Percentiles rank a stretch among this genome's conserved stretches.
phyloP scores from a whole-genome alignment of 2,113 vertebrate genomes.

The Maccullochella peelii region DNA sequence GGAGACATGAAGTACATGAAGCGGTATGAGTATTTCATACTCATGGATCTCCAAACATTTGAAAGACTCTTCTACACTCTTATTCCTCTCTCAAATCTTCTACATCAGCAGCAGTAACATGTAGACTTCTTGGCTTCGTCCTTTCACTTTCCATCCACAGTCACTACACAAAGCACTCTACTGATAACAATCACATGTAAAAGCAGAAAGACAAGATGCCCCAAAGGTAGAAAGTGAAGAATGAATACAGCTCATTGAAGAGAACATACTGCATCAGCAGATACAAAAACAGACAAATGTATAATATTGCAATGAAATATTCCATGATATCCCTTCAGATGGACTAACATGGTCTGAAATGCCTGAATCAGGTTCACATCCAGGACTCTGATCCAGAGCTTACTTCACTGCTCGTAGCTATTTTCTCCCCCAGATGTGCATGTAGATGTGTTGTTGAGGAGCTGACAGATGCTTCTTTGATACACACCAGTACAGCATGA shows the following conservation, averaged over 20 bases:
- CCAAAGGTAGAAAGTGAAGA: too few relatives aligned
- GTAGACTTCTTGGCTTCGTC: background rate
- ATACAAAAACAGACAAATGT: background rate
- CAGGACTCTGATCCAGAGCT: background rate
- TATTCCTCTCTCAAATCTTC: too few relatives aligned
- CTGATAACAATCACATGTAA: too few relatives aligned
- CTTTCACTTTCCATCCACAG: background rate
- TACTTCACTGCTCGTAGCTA: background rate
- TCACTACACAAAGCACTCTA: background rate
- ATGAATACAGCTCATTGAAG: background rate
- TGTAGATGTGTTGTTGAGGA: background rate
- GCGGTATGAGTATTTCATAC: background rate
- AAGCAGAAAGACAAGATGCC: too few relatives aligned
- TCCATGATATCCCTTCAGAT: background rate
- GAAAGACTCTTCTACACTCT: too few relatives aligned
- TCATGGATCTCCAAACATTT: background rate
- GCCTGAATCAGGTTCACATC: background rate
- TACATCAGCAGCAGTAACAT: too few relatives aligned
- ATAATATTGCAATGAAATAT: background rate
- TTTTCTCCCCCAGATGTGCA: background rate
- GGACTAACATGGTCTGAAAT: background rate
- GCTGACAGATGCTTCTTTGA: too few relatives aligned
- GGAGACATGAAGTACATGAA: background rate
- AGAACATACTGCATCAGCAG: background rate
- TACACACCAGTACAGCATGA: background rate